phyloP scores from a whole-genome alignment of 1,140 invertebrate species.

The Cydia splendana region DNA sequence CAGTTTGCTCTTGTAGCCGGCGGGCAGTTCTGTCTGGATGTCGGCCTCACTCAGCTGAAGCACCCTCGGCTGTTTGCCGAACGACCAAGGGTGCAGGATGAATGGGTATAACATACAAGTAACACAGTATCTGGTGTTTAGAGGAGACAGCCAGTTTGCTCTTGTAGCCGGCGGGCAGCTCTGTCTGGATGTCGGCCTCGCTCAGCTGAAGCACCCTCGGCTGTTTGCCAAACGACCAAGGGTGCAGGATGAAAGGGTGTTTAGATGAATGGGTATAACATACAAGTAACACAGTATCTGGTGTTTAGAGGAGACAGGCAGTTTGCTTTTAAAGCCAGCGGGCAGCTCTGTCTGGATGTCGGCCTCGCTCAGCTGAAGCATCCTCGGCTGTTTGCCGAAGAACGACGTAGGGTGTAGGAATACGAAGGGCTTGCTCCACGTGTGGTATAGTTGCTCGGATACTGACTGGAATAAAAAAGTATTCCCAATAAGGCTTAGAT shows the following conservation, averaged over 20 bases:
- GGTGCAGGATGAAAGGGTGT: too few species aligned
- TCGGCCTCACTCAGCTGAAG: constrained; percentile 90
- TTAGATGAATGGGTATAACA: constrained; percentile 65
- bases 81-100: too few species aligned
- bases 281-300: constrained; percentile 94
- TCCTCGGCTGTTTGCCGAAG: constrained; percentile 90
- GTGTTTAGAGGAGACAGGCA: constrained; percentile 90
- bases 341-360: constrained; percentile 85
- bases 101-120: constrained; percentile 85
- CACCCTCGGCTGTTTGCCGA: constrained; percentile 87
- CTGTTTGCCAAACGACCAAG: constrained; percentile 90
- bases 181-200: constrained; percentile 86
- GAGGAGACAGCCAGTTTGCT: constrained; percentile 87
- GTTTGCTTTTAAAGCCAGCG: constrained; percentile 84
- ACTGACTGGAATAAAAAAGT: constrained; percentile 80
- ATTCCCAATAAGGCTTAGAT: too few species aligned
- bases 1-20: constrained; percentile 85
- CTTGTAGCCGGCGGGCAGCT: constrained; percentile 83
- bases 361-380: constrained; percentile 88
- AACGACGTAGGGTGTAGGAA: constrained; percentile 94
- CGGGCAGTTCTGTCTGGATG: constrained; percentile 82
- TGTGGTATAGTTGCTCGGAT: constrained; percentile 96
- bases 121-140: constrained; percentile 93
- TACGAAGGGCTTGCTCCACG: constrained; percentile 93
- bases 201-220: constrained; percentile 89